phyloP scores from a whole-genome alignment of 1,140 invertebrate genomes.

The Scaptomyza montana region DNA sequence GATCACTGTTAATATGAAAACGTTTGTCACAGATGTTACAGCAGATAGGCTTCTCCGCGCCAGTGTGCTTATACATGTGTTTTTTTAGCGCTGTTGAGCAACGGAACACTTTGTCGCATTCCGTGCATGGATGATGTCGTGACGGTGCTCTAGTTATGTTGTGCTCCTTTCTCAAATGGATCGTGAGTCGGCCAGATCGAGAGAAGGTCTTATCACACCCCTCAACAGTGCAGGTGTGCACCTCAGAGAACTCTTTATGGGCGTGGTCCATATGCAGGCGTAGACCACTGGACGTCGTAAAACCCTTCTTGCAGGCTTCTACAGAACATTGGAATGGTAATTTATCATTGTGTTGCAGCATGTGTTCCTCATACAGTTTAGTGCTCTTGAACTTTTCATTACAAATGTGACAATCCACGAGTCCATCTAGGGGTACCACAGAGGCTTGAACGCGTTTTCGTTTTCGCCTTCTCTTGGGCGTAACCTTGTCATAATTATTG shows the following conservation, averaged over 20 bases:
- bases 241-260: slow-evolving; percentile 62
- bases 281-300: slow-evolving; percentile 67
- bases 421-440: slow-evolving; percentile 35
- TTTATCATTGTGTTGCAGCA: slow-evolving; percentile 75
- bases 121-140: slow-evolving; percentile 60
- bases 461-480: slow-evolving; percentile 50
- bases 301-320: slow-evolving; percentile 72
- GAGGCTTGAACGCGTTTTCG: slow-evolving; percentile 49
- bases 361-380: slow-evolving; percentile 70
- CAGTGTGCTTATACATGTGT: slow-evolving; percentile 85
- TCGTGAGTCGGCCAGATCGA: slow-evolving; percentile 59
- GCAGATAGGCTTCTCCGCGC: slow-evolving; percentile 85
- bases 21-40: slow-evolving; percentile 85
- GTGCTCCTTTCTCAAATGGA: slow-evolving; percentile 71
- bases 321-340: slow-evolving; percentile 74
- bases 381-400: slow-evolving; percentile 73
- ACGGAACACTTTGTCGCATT: slow-evolving; percentile 77
- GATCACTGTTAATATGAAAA: slow-evolving; percentile 72
- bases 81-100: slow-evolving; percentile 81
- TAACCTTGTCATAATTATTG: slow-evolving; percentile 24
- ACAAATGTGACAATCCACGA: slow-evolving; percentile 77
- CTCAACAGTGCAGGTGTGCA: slow-evolving; percentile 63
- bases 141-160: slow-evolving; percentile 50
- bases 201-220: slow-evolving; percentile 73
- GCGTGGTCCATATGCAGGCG: slow-evolving; percentile 72